phyloP scores from a whole-genome alignment of 2,888 invertebrate species.

The Lymantria dispar region DNA sequence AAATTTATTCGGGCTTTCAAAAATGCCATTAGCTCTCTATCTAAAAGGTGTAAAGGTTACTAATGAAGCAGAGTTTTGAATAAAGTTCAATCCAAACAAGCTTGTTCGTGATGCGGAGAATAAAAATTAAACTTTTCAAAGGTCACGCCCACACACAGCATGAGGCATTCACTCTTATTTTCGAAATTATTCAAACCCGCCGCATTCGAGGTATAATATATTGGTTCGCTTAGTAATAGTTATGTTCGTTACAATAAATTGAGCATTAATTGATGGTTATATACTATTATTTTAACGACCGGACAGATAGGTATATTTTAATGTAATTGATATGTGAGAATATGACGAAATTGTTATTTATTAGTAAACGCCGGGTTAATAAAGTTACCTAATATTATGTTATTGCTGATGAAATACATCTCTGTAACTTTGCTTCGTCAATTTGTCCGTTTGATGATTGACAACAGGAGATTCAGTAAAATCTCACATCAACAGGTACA shows the following conservation, averaged over 20 bases:
- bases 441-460: too few species aligned
- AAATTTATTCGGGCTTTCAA: too few species aligned
- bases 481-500: too few species aligned
- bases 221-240: slow-evolving; percentile 27
- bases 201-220: slow-evolving; percentile 27
- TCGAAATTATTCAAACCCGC: slow-evolving; percentile 20
- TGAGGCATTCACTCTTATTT: slow-evolving; percentile 38
- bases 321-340: background rate
- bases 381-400: background rate
- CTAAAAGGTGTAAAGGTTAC: slow-evolving; percentile 13
- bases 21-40: slow-evolving; percentile 3
- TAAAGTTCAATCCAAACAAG: slow-evolving; percentile 24
- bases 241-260: slow-evolving; percentile 23
- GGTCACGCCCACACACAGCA: slow-evolving; percentile 31
- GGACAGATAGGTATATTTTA: background rate
- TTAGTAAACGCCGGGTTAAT: background rate
- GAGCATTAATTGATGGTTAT: slow-evolving; percentile 21
- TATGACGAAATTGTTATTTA: background rate
- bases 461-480: too few species aligned
- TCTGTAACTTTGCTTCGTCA: too few species aligned
- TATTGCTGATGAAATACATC: background rate
- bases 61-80: slow-evolving; percentile 24
- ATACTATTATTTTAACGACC: background rate
- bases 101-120: background rate
- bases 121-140: slow-evolving; percentile 26